A percentile compares a stretch with the other conserved stretches of the same genome.
These are phyloP conservation scores for Drosophila gunungcola DNA, from an alignment of 1,140 invertebrate species.

Conservation along the genomic window DNA sequence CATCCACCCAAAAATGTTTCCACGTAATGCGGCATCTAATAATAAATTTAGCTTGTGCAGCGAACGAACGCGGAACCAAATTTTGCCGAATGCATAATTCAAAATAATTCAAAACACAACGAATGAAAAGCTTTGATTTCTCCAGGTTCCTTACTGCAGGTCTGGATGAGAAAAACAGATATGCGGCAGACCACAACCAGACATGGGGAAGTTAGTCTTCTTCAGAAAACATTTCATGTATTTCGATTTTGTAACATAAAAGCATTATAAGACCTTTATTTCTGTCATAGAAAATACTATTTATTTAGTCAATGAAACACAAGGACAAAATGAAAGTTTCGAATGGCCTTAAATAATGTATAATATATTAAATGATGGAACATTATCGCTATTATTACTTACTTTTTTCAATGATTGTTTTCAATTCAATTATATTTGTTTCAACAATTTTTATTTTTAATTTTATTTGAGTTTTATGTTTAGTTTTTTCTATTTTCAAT, in stretches of 20 bases:
- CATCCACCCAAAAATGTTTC: constrained; percentile 46
- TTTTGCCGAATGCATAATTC: constrained; percentile 77
- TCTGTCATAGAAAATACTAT: background rate
- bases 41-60: constrained; percentile 76
- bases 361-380: too few species aligned
- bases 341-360: too few species aligned
- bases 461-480: too few species aligned
- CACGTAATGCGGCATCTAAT: constrained; percentile 77
- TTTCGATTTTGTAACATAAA: background rate
- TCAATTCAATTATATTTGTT: too few species aligned
- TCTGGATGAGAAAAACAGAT: background rate
- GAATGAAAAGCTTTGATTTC: constrained; percentile 25
- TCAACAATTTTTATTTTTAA: too few species aligned
- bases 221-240: background rate
- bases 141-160: constrained; percentile 5
- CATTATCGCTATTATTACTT: too few species aligned
- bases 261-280: too few species aligned
- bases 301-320: background rate
- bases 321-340: too few species aligned
- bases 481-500: too few species aligned
- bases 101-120: constrained; percentile 75
- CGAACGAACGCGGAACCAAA: constrained; percentile 54
- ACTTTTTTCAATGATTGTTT: too few species aligned
- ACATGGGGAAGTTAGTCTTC: background rate
- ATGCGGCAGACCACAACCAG: background rate